Percentiles rank a stretch among this genome's conserved stretches.
These are phyloP conservation scores for Zingel zingel DNA, from an alignment of 2,113 vertebrate genomes.

Conservation along the genomic window DNA sequence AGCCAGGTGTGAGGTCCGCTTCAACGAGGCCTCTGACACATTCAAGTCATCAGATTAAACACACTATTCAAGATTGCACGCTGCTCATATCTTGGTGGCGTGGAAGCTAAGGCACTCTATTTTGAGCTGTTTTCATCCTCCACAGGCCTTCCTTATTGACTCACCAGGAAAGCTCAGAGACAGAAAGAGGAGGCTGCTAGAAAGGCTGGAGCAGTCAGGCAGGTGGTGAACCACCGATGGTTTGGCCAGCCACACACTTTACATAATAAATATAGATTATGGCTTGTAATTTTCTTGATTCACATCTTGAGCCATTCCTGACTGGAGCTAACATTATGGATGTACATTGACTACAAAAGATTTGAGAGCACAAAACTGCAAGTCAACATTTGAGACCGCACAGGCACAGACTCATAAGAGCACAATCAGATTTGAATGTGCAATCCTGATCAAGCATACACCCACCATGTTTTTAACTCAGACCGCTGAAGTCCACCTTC, in stretches of 20 bases:
- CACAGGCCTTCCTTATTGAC: slow-evolving; percentile 47
- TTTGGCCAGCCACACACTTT: slow-evolving; percentile 1
- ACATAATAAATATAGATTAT: slow-evolving; percentile 13
- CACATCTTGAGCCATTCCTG: background rate
- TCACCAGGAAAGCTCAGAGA: slow-evolving; percentile 47
- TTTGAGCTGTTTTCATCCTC: slow-evolving; percentile 47
- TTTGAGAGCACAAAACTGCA: background rate
- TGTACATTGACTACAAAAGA: background rate
- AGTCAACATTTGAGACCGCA: background rate
- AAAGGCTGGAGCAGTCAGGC: slow-evolving; percentile 4
- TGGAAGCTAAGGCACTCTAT: slow-evolving; percentile 38
- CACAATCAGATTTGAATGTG: background rate
- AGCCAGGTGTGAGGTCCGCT: background rate
- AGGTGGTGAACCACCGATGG: slow-evolving; percentile 26
- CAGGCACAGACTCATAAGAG: too few relatives aligned
- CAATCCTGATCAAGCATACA: too few relatives aligned
- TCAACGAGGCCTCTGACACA: slow-evolving; percentile 18
- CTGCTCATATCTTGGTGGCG: slow-evolving; percentile 3
- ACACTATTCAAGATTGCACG: background rate
- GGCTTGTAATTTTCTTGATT: slow-evolving; percentile 16
- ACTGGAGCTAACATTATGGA: background rate
- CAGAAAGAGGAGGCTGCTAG: background rate
- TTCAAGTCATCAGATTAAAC: slow-evolving; percentile 31
- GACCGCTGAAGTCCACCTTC: too few relatives aligned
- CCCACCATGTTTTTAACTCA: too few relatives aligned